These are phyloP conservation scores for Epicampocera succincta DNA, from an alignment of 2,888 invertebrate genomes.

Conservation along the genomic window DNA sequence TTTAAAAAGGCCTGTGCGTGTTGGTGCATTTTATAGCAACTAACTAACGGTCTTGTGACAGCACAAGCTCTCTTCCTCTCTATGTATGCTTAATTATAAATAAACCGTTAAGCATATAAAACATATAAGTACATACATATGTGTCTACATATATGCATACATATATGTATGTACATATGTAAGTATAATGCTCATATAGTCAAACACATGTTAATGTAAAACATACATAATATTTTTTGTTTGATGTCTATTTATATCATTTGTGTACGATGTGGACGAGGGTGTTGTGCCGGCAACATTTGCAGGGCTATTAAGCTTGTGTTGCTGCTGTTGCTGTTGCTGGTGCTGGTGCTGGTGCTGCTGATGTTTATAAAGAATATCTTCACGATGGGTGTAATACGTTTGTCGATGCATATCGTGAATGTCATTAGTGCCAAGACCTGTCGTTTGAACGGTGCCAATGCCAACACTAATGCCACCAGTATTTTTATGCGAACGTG, in stretches of 20 bases:
- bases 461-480: conserved; percentile 68
- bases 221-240: conserved; percentile 74
- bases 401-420: conserved; percentile 67
- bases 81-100: neutral
- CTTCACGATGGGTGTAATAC: conserved; percentile 61
- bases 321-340: conserved; percentile 57
- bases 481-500: conserved; percentile 60
- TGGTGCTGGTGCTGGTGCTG: conserved; percentile 60
- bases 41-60: conserved; percentile 17
- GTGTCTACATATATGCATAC: neutral
- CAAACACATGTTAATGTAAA: conserved; percentile 24
- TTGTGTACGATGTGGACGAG: conserved; percentile 64
- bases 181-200: conserved; percentile 32
- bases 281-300: conserved; percentile 61
- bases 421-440: conserved; percentile 58
- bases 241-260: conserved; percentile 72
- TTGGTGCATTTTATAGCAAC: conserved; percentile 6
- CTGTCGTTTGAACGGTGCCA: conserved; percentile 67
- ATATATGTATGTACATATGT: neutral
- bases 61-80: neutral
- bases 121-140: neutral
- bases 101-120: neutral
- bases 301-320: conserved; percentile 55
- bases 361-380: conserved; percentile 57
- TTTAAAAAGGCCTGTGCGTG: conserved; percentile 4